These are phyloP conservation scores for Hylomyscus alleni DNA, from an alignment of 2,797 vertebrate species.

Conservation along the genomic window DNA sequence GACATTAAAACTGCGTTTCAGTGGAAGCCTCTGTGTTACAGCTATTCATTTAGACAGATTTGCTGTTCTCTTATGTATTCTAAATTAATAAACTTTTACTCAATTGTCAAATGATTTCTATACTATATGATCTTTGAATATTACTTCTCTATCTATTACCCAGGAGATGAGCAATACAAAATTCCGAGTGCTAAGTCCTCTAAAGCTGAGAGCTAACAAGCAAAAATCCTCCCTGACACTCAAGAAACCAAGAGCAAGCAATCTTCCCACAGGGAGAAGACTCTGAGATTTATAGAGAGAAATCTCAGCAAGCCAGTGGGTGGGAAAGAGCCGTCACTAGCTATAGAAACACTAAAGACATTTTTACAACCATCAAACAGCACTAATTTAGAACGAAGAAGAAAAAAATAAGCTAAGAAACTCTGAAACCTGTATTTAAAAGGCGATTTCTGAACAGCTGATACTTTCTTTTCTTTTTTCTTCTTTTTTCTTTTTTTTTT, in stretches of 20 bases:
- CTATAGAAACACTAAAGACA: conserved; percentile 38
- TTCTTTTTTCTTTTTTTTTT: not conserved
- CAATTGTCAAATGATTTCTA: conserved; percentile 73
- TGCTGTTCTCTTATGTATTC: conserved; percentile 74
- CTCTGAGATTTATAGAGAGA: not conserved
- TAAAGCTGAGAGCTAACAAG: conserved; percentile 70
- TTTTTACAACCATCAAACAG: conserved; percentile 41
- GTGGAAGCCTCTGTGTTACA: conserved; percentile 60
- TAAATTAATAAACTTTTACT: conserved; percentile 76
- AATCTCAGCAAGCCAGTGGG: not conserved
- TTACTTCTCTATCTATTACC: conserved; percentile 64
- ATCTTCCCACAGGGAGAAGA: conserved; percentile 29
- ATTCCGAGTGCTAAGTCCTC: conserved; percentile 63
- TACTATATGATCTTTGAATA: conserved; percentile 70
- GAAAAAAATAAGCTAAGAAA: not conserved
- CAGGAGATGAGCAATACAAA: conserved; percentile 66
- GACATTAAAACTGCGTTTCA: conserved; percentile 72
- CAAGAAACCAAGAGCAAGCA: conserved; percentile 54
- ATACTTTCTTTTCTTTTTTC: conserved; percentile 2
- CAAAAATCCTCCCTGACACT: conserved; percentile 66
- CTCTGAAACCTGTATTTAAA: conserved; percentile 41
- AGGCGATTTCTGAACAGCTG: not conserved
- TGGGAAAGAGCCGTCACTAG: not conserved
- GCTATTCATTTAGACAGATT: conserved; percentile 71
- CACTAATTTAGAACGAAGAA: conserved; percentile 37